phyloP scores from a whole-genome alignment of 2,113 vertebrate genomes.

The Phalacrocorax pelagicus region DNA sequence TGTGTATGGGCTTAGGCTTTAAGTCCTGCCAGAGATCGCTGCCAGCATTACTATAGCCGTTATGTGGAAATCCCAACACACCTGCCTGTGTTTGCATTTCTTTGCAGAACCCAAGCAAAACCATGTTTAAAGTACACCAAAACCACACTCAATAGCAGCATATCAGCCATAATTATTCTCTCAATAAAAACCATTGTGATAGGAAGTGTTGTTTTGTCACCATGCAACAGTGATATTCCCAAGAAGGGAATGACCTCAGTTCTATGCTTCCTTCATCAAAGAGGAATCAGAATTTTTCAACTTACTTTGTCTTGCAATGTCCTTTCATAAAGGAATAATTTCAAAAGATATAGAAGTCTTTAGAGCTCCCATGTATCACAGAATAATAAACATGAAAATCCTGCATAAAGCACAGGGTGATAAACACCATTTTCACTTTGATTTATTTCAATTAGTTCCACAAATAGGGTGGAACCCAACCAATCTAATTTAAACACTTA shows the following conservation, averaged over 20 bases:
- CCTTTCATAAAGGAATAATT: neutral
- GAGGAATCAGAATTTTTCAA: neutral
- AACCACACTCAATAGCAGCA: neutral
- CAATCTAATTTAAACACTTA: neutral
- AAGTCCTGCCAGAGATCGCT: neutral
- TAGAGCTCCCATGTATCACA: neutral
- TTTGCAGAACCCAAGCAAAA: neutral
- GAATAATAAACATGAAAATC: neutral
- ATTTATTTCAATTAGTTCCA: neutral
- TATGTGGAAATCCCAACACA: neutral
- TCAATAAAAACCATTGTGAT: neutral
- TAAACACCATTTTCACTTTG: neutral
- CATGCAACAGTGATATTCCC: neutral
- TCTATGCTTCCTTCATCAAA: neutral
- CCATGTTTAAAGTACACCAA: neutral
- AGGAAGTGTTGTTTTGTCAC: neutral
- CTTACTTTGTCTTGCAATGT: neutral
- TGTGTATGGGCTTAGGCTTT: neutral
- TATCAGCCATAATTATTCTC: neutral
- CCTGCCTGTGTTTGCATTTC: neutral
- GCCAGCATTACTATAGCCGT: neutral
- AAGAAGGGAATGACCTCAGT: neutral
- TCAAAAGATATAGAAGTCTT: neutral
- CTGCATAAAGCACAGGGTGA: neutral
- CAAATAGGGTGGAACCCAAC: neutral